Base-by-base conservation (phyloP, 1,140 invertebrate genomes). In the Coelopa frigida region DNA sequence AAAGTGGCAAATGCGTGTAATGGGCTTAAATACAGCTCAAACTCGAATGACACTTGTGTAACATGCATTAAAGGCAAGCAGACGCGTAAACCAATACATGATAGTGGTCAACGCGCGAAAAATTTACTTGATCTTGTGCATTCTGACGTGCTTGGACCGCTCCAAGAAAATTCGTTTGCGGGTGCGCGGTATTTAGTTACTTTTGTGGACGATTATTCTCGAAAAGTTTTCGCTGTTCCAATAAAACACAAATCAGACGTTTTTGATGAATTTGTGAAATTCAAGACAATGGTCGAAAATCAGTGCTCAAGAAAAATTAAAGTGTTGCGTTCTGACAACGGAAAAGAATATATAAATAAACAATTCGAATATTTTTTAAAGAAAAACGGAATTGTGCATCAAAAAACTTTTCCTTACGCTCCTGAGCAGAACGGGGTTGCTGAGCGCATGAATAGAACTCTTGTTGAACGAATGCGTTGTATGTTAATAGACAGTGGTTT, bases 71-170 rank as follows among this genome's bases (percentile, higher is more conserved):
- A 63, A 46, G 55, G 60, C 3, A 63, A 59, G 32, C 60, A 57
- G 26, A 36, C 55, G 40, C 43, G 53, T 22, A 22, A 7, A 20
- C 32, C 52, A 4, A 55, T 57, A 38, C 33, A 48, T n/a, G 20
- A 29, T 10, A 46, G 48, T 44, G 52, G 50, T 18, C 49, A 35
- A 7, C 14, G 39, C 51, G 53, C 55, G 37, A 35, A 50, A 38
- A 14, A 5, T 1, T 5, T 41, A 3, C 42, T 58, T 23, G 52
- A 61, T 36, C 31, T 61, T 5, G 40, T 59, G 5, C 71, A 73
- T 46, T 61, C 63, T 0, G 73, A 74, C 51, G 41, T 74, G 1
- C 70, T 61, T 46, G 73, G 73, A 11, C 72, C 68, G 8, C 71
- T 74, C 66, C 54, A 63, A 7, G 46, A 54, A 6, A 37, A 11